Percentiles rank a stretch among this genome's conserved stretches.
Conservation (phyloP, 2,797 vertebrate species). For the Sebastes iracundus region DNA sequence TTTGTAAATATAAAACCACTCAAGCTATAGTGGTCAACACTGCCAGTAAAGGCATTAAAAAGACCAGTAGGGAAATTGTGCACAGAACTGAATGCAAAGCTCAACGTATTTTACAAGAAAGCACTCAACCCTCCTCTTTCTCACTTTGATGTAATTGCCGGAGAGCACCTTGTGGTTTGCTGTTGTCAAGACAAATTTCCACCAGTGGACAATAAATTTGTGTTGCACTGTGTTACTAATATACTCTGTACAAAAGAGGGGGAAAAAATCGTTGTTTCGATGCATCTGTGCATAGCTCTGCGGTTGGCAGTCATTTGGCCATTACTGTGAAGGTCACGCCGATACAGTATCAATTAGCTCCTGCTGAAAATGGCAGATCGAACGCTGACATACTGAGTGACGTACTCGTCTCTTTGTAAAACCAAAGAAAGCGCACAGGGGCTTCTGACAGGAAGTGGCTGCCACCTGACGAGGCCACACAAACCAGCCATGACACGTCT, state of each 20-base stretch:
- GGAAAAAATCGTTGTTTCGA: background rate
- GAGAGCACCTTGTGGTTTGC: background rate
- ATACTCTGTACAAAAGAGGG: background rate
- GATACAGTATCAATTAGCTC: constrained; percentile 7
- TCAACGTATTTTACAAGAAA: background rate
- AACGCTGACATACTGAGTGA: background rate
- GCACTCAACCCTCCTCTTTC: background rate
- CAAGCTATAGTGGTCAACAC: background rate
- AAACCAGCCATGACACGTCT: constrained; percentile 49
- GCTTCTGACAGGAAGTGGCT: constrained; percentile 47
- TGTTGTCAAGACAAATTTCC: background rate
- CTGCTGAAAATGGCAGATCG: background rate
- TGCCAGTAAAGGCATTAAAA: background rate
- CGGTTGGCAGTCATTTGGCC: background rate
- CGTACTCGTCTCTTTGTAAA: constrained; percentile 13
- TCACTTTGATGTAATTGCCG: background rate
- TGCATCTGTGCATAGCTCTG: background rate
- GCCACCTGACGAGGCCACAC: constrained; percentile 53
- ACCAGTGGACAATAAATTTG: background rate
- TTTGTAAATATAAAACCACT: background rate
- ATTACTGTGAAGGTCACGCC: constrained; percentile 24
- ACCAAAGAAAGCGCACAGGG: background rate
- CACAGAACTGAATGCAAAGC: background rate
- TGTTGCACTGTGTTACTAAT: too few relatives aligned
- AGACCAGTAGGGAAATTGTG: background rate